Base-by-base conservation (phyloP, 2,113 vertebrate species). In the Canis aureus region DNA sequence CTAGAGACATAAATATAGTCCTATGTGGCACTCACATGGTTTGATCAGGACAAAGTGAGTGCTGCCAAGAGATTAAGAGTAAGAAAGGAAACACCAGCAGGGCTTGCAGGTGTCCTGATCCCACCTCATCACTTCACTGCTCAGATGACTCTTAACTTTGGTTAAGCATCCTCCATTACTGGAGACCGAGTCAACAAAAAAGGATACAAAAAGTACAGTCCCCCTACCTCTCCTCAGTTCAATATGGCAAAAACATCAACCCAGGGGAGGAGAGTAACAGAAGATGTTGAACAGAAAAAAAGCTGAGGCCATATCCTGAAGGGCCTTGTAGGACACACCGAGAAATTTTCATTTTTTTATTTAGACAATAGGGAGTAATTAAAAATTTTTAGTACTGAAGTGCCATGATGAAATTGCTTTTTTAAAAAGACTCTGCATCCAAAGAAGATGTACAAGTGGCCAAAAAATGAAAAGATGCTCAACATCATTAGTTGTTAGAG, bases 381-480 rank as follows among this genome's bases (percentile, higher is more conserved):
- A 23, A 66, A 80, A 71, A 53, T 71, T 74, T 85, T 93, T 32
- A 92, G 49, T 59, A 71, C 35, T 59, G n/a, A 88, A 96, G 51
- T 82, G 76, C n/a, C 8, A 83, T 11, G 22, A 80, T 78, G 12
- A 55, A 78, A 82, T 38, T 38, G 60, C 17, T 93, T 94, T 69
- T 92, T 53, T 6, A 23, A 59, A 83, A 87, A 91, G 53, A 38
- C 23, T 78, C 32, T 16, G 6, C 20, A 38, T 69, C 13, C 55
- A 95, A 96, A 97, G 51, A 95, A 97, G 60, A 92, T 62, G 79
- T 0, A 43, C 35, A 84, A 82, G 93, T 32, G 57, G 22, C 25
- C 0, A 49, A 62, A 64, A 92, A 89, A 35, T 22, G 73, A 86
- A 83, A 94, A 81, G 81, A 81, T 82, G 35, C 1, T 95, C 16